Conservation (phyloP, 2,797 vertebrate species). For the Crax fasciolata region DNA sequence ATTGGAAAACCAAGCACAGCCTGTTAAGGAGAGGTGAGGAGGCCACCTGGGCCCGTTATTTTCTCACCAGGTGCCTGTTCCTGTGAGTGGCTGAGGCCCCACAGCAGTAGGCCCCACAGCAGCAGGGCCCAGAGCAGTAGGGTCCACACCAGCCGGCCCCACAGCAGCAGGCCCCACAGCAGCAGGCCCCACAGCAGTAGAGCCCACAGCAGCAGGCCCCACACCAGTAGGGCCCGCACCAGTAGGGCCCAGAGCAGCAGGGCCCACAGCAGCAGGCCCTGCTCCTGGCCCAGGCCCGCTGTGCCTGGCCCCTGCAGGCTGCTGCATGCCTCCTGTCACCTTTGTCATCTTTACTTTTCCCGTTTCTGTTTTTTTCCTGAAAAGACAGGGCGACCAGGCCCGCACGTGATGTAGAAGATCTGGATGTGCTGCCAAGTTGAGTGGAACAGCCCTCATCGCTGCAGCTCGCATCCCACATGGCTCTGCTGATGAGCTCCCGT, state of each 20-base stretch:
- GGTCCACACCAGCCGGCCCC: too few relatives aligned
- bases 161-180: too few relatives aligned
- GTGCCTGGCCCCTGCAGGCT: background rate
- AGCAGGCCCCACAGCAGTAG: too few relatives aligned
- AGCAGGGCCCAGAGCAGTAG: too few relatives aligned
- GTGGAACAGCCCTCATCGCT: background rate
- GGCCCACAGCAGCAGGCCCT: too few relatives aligned
- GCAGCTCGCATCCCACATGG: background rate
- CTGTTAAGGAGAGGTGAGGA: background rate
- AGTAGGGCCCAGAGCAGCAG: too few relatives aligned
- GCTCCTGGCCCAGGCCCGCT: fast-evolving
- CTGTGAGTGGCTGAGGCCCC: background rate
- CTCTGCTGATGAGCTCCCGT: fast-evolving
- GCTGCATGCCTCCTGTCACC: background rate
- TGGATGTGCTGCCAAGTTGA: slow-evolving; percentile 21
- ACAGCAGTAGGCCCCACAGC: too few relatives aligned
- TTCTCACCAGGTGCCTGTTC: fast-evolving
- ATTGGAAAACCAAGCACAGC: background rate
- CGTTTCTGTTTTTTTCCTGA: slow-evolving; percentile 40
- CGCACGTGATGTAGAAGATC: background rate
- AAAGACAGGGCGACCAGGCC: background rate
- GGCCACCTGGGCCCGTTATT: background rate
- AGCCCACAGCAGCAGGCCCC: too few relatives aligned
- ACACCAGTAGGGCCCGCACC: too few relatives aligned
- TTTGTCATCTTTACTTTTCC: slow-evolving; percentile 38